Evolutionary conservation across 2,113 vertebrate species (phyloP).

Genomic region (Shinisaurus crocodilurus): DNA sequence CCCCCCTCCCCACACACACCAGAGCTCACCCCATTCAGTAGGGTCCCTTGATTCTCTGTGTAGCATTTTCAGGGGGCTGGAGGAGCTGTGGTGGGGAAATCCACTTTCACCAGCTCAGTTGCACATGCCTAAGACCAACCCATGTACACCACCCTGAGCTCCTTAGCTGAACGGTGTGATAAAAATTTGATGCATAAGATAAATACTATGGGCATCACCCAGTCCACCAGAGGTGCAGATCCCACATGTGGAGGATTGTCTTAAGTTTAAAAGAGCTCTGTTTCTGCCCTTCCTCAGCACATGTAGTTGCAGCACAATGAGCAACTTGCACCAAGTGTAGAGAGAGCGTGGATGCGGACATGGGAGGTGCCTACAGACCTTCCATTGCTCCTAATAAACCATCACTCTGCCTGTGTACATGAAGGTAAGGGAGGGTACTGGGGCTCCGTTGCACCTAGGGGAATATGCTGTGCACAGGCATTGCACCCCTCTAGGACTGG

Average conservation of each 20-base stretch:
- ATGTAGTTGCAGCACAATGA: neutral
- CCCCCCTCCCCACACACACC: too few relatives aligned
- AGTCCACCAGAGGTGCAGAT: neutral
- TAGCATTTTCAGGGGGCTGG: too few relatives aligned
- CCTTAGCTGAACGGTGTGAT: neutral
- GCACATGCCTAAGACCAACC: neutral
- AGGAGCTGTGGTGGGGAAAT: too few relatives aligned
- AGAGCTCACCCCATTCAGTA: too few relatives aligned
- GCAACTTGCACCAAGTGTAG: neutral
- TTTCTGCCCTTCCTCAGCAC: neutral
- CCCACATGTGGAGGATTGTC: neutral
- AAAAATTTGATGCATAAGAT: neutral
- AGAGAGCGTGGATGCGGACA: neutral
- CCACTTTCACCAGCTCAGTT: neutral
- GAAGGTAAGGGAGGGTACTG: neutral
- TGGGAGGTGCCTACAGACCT: neutral
- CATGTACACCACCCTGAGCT: neutral
- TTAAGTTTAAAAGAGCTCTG: neutral
- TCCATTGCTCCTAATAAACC: neutral
- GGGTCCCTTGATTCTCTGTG: too few relatives aligned
- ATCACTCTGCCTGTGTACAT: neutral
- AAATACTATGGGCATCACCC: neutral
- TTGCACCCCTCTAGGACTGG: neutral
- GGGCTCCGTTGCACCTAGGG: neutral
- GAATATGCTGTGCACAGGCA: neutral